Evolutionary conservation across 2,113 vertebrate genomes (phyloP), one percentile per base, ranked within the genome.

Genomic region (Mus pahari): DNA sequence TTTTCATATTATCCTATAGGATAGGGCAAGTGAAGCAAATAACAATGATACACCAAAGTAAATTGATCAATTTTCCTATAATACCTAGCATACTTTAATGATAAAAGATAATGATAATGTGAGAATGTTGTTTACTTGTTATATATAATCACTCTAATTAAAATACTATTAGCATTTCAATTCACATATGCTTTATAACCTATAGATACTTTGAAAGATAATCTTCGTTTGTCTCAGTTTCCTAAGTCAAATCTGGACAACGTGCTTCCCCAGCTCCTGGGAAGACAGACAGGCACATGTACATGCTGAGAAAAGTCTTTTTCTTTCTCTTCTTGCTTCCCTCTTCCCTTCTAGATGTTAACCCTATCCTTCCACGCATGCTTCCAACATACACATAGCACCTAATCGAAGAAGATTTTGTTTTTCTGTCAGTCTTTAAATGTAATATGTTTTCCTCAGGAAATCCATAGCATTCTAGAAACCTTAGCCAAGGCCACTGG

Each of bases 101-200:
- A 71, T 50, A 0, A 89, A 91, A 93, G n/a, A 81, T 71, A 75
- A 73, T 82, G n/a, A 81, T 71, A 75, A 73, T 82, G 8, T 42
- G 11, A 74, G 3, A 12, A 26, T 90, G 22, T 70, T 71, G 7
- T 96, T 93, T 81, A 77, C 48, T 83, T 89, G 28, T 84, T 62
- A 81, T 62, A 28, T 77, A 82, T 74, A 68, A 45, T n/a, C 17
- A 14, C 36, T 82, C 55, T 94, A 94, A 87, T 95, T 95, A 89
- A 93, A 95, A 86, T 74, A 74, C 60, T 50, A 8, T 89, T 17
- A 86, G 17, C 73, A 89, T 78, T 78, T 62, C 28, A 33, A 48
- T 89, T 45, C 1, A 22, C 28, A 60, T 24, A 74, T 74, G 28
- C 45, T 90, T 16, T 75, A 77, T 33, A 92, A 84, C 86, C 11